Conservation (phyloP, 1,140 invertebrate genomes). For the Nasonia longicornis region DNA sequence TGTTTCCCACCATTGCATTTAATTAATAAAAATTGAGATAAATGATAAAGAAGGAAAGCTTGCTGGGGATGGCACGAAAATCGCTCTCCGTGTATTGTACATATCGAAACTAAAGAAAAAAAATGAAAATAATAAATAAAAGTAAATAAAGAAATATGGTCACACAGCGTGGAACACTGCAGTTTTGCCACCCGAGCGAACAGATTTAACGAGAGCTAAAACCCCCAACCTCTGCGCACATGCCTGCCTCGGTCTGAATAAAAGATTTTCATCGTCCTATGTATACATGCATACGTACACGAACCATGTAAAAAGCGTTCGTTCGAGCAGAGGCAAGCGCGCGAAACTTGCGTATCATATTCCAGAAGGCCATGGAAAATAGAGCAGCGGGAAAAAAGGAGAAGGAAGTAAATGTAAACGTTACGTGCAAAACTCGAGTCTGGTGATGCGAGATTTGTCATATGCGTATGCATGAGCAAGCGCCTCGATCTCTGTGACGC, state of each 20-base stretch:
- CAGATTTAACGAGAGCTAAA: constrained; percentile 29
- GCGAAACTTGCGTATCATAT: neutral
- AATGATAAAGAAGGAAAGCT: neutral
- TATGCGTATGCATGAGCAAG: neutral
- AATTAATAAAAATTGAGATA: neutral
- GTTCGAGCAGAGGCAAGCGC: neutral
- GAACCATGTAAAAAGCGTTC: neutral
- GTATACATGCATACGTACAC: neutral
- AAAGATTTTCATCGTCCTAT: constrained; percentile 19
- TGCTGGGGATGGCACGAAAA: neutral
- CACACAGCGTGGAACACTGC: neutral
- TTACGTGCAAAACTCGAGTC: neutral
- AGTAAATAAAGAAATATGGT: neutral
- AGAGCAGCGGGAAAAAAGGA: neutral
- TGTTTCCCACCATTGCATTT: neutral
- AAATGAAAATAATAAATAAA: constrained; percentile 10
- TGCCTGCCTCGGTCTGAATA: constrained; percentile 16
- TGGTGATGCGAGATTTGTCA: neutral
- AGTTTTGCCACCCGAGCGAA: constrained; percentile 6
- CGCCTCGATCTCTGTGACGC: neutral
- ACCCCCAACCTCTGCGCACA: neutral
- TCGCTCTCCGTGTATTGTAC: constrained; percentile 22
- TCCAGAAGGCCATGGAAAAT: neutral
- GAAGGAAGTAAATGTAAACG: constrained; percentile 1
- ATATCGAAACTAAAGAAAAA: constrained; percentile 24